These are phyloP conservation scores for Hystrix cristata DNA, from an alignment of 2,113 vertebrate species.

Conservation along the genomic window DNA sequence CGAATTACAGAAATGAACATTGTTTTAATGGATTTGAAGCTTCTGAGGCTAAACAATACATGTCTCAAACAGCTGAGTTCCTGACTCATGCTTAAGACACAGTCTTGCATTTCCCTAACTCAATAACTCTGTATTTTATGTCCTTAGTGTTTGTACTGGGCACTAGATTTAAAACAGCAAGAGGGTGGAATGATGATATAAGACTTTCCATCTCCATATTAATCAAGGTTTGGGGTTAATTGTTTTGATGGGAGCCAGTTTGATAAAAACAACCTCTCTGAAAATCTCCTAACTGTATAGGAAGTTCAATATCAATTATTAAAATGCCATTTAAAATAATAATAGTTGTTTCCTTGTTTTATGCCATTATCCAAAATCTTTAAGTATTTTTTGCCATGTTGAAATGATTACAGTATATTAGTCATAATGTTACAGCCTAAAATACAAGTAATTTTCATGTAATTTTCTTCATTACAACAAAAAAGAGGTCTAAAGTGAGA, in stretches of 20 bases:
- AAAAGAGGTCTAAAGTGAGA: background rate
- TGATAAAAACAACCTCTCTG: conserved; percentile 1
- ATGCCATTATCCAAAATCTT: background rate
- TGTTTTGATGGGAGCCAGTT: background rate
- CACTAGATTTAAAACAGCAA: background rate
- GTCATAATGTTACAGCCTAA: background rate
- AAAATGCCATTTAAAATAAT: background rate
- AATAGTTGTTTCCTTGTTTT: background rate
- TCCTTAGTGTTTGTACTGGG: background rate
- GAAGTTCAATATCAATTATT: background rate
- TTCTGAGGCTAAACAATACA: background rate
- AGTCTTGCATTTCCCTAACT: background rate
- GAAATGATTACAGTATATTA: background rate
- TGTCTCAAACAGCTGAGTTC: background rate
- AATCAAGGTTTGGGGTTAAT: background rate
- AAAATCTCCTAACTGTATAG: background rate
- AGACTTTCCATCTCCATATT: background rate
- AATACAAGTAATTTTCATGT: background rate
- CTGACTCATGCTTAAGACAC: background rate
- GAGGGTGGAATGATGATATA: background rate
- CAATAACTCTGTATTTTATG: background rate
- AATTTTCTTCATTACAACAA: background rate
- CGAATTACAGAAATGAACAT: background rate
- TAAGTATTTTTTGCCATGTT: background rate
- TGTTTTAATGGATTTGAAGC: conserved; percentile 15